A percentile compares a stretch with the other conserved stretches of the same genome.
Evolutionary conservation across 2,888 invertebrate genomes (phyloP).

Genomic region (Acanthosoma haemorrhoidale): DNA sequence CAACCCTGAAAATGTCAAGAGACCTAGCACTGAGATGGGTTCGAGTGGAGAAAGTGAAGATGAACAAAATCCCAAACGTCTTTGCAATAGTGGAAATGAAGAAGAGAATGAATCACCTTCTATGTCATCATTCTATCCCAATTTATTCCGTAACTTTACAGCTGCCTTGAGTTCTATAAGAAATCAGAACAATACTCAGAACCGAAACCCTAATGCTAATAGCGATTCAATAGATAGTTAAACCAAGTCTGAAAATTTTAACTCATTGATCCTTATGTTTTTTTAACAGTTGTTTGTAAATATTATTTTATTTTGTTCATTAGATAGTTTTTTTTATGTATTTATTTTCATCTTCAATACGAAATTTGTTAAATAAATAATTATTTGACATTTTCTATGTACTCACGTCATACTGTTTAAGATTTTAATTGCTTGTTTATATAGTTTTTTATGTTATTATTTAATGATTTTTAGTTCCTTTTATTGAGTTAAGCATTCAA

Average conservation of each 20-base stretch:
- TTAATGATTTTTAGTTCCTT: neutral
- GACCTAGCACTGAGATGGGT: neutral
- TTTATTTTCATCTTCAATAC: neutral
- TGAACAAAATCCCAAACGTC: neutral
- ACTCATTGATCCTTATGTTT: too few species aligned
- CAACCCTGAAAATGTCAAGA: neutral
- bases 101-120: neutral
- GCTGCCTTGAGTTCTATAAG: too few species aligned
- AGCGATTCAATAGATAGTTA: neutral
- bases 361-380: neutral
- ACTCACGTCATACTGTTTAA: too few species aligned
- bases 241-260: neutral
- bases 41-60: neutral
- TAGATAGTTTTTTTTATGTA: constrained; percentile 1
- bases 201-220: neutral
- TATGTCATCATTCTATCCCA: too few species aligned
- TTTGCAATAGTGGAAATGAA: neutral
- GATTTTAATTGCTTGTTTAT: neutral
- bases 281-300: constrained; percentile 9
- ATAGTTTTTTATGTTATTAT: neutral
- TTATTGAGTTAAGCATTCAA: too few species aligned
- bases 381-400: too few species aligned
- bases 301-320: constrained; percentile 3
- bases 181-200: neutral
- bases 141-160: neutral